A percentile compares a stretch with the other conserved stretches of the same genome.
Conservation (phyloP, 2,797 vertebrate species). For the Uromys caudimaculatus region DNA sequence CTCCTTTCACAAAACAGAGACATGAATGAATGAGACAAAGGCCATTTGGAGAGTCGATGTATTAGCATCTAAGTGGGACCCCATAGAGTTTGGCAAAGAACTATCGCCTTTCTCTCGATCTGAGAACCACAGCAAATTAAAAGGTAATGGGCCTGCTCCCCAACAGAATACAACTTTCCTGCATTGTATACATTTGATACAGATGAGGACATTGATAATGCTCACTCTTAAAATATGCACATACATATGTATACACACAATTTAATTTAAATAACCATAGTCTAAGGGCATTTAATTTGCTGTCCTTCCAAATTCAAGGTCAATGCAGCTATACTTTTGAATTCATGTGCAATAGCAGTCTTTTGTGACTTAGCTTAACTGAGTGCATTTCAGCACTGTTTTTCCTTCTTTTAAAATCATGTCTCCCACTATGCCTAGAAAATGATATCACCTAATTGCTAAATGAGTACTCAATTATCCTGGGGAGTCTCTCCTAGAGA, state of each 20-base stretch:
- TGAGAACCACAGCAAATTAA: background rate
- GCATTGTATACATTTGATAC: background rate
- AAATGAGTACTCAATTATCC: slow-evolving; percentile 59
- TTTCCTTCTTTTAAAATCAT: slow-evolving; percentile 34
- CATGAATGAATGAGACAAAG: background rate
- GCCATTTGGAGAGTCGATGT: background rate
- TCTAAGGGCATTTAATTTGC: background rate
- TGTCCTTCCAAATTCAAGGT: slow-evolving; percentile 23
- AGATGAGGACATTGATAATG: background rate
- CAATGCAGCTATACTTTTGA: background rate
- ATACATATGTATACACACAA: background rate
- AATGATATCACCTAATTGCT: slow-evolving; percentile 65
- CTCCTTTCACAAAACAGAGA: background rate
- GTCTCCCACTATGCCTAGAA: slow-evolving; percentile 11
- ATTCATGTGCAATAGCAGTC: background rate
- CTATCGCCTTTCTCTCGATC: background rate
- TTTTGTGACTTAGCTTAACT: background rate
- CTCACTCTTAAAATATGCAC: background rate
- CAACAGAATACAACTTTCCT: background rate
- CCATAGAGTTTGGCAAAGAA: background rate
- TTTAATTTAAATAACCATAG: background rate
- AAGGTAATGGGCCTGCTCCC: background rate
- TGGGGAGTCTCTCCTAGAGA: background rate
- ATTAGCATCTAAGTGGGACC: background rate
- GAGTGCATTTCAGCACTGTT: background rate